These are phyloP conservation scores for Rynchops niger DNA, from an alignment of 2,113 vertebrate genomes.

Conservation along the genomic window DNA sequence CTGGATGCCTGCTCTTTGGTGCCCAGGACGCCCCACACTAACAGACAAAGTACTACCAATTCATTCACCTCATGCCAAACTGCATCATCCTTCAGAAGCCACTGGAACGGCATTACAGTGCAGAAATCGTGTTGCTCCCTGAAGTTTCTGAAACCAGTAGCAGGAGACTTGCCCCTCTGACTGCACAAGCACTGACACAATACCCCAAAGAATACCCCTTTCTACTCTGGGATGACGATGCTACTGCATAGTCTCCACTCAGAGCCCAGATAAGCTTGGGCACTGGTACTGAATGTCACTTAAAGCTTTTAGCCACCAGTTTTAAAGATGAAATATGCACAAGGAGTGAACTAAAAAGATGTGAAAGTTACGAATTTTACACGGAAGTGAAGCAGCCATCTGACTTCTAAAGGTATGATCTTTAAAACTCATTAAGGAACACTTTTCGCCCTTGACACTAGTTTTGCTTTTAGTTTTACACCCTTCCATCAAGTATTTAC, in stretches of 20 bases:
- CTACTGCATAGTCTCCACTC: not conserved
- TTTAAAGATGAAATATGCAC: not conserved
- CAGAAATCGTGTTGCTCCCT: not conserved
- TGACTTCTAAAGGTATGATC: not conserved
- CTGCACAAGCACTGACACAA: not conserved
- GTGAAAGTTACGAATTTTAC: not conserved
- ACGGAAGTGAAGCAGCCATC: not conserved
- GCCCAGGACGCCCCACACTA: not conserved
- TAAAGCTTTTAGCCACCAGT: not conserved
- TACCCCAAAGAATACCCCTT: not conserved
- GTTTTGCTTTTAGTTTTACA: not conserved
- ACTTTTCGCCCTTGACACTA: not conserved
- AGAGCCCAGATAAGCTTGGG: not conserved
- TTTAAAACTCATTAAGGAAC: not conserved
- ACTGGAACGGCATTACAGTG: not conserved
- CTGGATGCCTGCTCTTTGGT: not conserved
- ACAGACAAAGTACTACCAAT: not conserved
- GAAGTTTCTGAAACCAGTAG: not conserved
- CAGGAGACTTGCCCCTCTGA: accelerated
- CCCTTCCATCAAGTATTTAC: not conserved
- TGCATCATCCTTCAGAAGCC: not conserved
- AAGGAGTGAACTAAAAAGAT: not conserved
- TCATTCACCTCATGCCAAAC: not conserved
- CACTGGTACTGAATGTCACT: not conserved
- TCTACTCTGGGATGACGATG: not conserved